Evolutionary conservation across 2,888 invertebrate species (phyloP).

Genomic region (Sarcophaga subvicina): DNA sequence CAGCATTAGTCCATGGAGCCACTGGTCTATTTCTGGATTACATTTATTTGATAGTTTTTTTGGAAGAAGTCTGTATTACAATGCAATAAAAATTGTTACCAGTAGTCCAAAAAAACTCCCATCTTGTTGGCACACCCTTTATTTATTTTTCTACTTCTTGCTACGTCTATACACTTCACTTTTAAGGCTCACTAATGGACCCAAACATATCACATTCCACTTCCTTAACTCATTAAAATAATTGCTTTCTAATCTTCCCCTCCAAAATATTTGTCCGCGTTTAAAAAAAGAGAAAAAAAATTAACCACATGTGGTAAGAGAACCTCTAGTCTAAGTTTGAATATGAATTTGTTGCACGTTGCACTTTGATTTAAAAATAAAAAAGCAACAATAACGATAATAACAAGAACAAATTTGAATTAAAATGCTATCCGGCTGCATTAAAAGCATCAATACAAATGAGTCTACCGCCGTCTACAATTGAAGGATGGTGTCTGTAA

Average conservation of each 20-base stretch:
- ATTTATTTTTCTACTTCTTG: neutral
- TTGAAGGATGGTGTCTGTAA: neutral
- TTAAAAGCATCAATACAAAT: neutral
- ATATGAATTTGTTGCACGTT: conserved; percentile 36
- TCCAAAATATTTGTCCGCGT: neutral
- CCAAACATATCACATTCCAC: neutral
- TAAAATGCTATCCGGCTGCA: conserved; percentile 22
- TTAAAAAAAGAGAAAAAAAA: neutral
- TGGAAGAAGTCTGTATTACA: no score
- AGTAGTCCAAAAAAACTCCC: no score
- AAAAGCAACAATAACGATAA: neutral
- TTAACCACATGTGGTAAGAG: neutral
- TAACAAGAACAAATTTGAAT: conserved; percentile 32
- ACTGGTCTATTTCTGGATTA: no score
- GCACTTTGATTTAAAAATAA: conserved; percentile 46
- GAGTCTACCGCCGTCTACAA: conserved; percentile 7
- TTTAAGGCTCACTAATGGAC: neutral
- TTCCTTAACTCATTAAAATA: conserved; percentile 15
- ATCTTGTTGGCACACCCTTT: no score
- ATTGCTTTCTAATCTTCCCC: conserved; percentile 29
- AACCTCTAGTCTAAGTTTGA: conserved; percentile 29
- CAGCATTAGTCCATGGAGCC: no score
- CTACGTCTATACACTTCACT: no score
- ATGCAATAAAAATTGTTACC: no score
- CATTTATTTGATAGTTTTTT: no score